Base-by-base conservation (phyloP, 1,140 invertebrate genomes). In the Platorchestia sp. region DNA sequence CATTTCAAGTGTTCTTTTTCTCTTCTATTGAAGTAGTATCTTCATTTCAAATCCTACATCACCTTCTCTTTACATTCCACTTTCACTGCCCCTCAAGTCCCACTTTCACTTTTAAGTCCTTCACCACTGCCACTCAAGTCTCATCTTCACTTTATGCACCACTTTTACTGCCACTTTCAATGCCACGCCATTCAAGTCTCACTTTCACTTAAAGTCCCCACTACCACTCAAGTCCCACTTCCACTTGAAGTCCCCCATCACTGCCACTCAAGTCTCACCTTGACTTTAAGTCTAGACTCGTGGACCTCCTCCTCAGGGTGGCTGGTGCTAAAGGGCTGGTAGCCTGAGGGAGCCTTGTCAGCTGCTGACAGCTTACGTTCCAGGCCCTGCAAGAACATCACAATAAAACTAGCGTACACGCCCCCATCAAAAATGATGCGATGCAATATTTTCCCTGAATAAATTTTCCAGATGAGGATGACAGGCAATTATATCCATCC, bases 301-400 rank as follows among this genome's bases (percentile, higher is more conserved):
- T 96, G 96, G 36, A 96, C 98, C 36, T 97, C 97, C 95, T 98
- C 98, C 96, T 98, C 98, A 89, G 98, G 97, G 97, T 99, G 98
- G 7, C 98, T 98, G 0, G 98, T 98, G 91, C 98, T 98, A 97
- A 99, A 99, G 45, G 99, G 99, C 96, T 99, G 99, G 97, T 99
- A 99, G 0, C 98, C 98, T 96, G 98, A 98, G 6, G 98, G 97
- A 41, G 96, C 96, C 86, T 96, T 96, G 45, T 97, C 96, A 45
- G 97, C 97, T 43, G 96, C 97, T 96, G 97, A 98, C 40, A 98
- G 97, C 97, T 99, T 99, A 93, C 99, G 98, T 97, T 99, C 98
- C 95, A 98, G 97, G 16, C 96, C 96, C 95, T 96, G 86, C 59
- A 44, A 45, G 95, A 86, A 10, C 3, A 89, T 5, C 86, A 75